These are phyloP conservation scores for Eilema griseolum DNA, from an alignment of 2,888 invertebrate genomes.

Conservation along the genomic window DNA sequence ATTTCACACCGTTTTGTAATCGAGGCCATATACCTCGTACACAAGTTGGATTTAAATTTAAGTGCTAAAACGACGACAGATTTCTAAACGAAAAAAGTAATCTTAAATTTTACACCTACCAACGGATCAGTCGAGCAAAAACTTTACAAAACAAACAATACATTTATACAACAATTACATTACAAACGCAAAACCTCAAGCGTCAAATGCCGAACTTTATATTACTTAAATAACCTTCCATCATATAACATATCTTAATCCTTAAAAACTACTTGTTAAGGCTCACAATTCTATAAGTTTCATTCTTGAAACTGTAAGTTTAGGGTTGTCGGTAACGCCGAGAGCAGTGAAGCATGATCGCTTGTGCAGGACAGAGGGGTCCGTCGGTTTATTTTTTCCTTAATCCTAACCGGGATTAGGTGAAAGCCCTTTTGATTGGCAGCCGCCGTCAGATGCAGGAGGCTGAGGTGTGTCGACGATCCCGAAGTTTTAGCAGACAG, in stretches of 20 bases:
- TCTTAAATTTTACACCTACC: conserved; percentile 64
- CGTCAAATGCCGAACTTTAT: conserved; percentile 76
- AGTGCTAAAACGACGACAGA: conserved; percentile 30
- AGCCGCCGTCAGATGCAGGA: conserved; percentile 83
- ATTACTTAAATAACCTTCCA: conserved; percentile 15
- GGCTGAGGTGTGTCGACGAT: conserved; percentile 53
- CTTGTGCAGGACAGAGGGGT: conserved; percentile 82
- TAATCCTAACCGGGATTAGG: conserved; percentile 85
- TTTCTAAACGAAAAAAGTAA: conserved; percentile 39
- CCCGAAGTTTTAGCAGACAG: conserved; percentile 54
- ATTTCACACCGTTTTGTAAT: conserved; percentile 37
- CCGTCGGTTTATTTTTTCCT: conserved; percentile 81
- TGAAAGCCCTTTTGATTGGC: conserved; percentile 85
- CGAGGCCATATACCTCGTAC: conserved; percentile 12
- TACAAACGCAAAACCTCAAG: conserved; percentile 82
- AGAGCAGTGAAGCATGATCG: conserved; percentile 81
- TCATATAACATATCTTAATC: conserved; percentile 20
- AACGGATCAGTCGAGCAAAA: conserved; percentile 61
- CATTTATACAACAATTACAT: conserved; percentile 81
- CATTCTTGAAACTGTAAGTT: conserved; percentile 21
- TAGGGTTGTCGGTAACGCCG: conserved; percentile 50
- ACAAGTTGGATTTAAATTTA: conserved; percentile 14
- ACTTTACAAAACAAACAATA: conserved; percentile 77
- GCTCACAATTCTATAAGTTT: conserved; percentile 38
- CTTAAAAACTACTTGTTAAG: conserved; percentile 33